These are phyloP conservation scores for Tauraco hartlaubi DNA, from an alignment of 2,797 vertebrate species.

Conservation along the genomic window DNA sequence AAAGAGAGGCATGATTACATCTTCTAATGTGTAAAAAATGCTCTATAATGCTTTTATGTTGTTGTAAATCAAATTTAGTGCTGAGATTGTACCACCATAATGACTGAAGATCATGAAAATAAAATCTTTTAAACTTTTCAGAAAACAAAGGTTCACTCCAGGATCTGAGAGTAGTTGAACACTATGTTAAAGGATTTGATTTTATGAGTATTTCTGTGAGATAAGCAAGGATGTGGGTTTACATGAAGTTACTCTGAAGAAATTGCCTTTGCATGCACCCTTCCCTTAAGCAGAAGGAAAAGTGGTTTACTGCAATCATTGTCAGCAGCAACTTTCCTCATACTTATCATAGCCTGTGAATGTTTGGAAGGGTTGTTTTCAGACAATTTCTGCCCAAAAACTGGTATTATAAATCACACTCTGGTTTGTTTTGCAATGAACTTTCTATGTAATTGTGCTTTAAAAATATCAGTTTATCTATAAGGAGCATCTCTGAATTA, in stretches of 20 bases:
- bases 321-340: background rate
- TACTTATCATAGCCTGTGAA: background rate
- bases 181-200: background rate
- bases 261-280: background rate
- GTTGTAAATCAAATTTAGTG: background rate
- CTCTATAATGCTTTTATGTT: background rate
- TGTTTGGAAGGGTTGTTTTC: background rate
- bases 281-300: background rate
- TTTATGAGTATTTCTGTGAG: background rate
- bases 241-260: background rate
- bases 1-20: background rate
- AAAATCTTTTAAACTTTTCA: background rate
- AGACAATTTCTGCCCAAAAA: background rate
- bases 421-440: background rate
- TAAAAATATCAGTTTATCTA: background rate
- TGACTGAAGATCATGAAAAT: background rate
- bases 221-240: background rate
- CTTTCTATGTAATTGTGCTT: background rate
- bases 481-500: background rate
- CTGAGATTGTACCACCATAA: background rate
- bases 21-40: background rate
- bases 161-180: background rate
- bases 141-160: background rate
- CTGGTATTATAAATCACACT: background rate
- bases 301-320: background rate